These are phyloP conservation scores for Meliscaeva auricollis DNA, from an alignment of 2,888 invertebrate genomes.

Conservation along the genomic window DNA sequence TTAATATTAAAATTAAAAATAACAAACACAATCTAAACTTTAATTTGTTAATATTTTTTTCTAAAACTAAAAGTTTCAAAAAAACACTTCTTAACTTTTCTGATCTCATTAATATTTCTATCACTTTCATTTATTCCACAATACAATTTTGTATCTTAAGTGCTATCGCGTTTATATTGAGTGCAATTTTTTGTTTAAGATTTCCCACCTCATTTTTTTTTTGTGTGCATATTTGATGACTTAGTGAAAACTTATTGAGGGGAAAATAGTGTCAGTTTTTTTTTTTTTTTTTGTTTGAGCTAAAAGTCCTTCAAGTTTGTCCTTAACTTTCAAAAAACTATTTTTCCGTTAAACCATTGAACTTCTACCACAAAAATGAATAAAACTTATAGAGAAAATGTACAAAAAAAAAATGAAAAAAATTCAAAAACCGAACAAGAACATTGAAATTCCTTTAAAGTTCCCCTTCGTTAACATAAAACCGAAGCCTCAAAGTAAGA, in stretches of 20 bases:
- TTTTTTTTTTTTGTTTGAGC: neutral
- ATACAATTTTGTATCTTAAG: neutral
- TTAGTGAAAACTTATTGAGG: neutral
- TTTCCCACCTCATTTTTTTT: neutral
- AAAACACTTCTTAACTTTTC: neutral
- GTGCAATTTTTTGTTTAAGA: neutral
- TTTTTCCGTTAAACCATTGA: conserved; percentile 52
- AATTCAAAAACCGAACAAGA: neutral
- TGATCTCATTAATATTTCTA: neutral
- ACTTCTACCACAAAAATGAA: conserved; percentile 16
- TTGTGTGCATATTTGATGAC: neutral
- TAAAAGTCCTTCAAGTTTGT: conserved; percentile 5
- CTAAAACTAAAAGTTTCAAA: no score
- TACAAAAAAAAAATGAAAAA: neutral
- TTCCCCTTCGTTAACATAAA: conserved; percentile 55
- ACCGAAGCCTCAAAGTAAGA: conserved; percentile 60
- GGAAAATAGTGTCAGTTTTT: neutral
- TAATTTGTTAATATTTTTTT: no score
- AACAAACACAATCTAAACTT: no score
- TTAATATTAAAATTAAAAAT: no score
- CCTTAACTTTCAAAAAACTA: conserved; percentile 40
- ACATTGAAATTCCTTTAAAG: conserved; percentile 43
- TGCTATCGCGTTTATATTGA: neutral
- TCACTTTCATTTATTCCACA: neutral
- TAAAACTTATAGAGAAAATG: no score